Evolutionary conservation across 2,888 invertebrate species (phyloP), one percentile per base, ranked within the genome.

Genomic region (Alentia gelatinosa): DNA sequence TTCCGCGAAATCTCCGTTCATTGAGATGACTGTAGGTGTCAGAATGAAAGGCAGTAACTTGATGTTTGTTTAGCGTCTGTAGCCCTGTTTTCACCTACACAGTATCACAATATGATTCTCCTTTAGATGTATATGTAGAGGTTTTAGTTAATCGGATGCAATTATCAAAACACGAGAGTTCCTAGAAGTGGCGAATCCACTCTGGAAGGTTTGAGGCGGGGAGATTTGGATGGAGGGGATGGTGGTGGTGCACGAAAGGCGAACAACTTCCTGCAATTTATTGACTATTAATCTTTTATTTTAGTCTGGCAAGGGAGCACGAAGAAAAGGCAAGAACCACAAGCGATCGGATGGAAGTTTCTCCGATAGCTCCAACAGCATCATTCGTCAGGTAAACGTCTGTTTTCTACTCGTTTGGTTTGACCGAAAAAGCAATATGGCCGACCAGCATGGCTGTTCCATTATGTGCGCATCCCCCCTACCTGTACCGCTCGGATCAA

Each of bases 351-450:
- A 95, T 92, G 95, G 95, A 88, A 95, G 95, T 92, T 95, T 95
- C 84, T 95, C 95, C 47, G 95, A 95, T 93, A 95, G 95, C 93
- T 95, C 95, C 35, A 95, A 95, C 92, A 95, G 95, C 92, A 94
- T 95, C 91, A 93, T 95, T 35, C 92, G 95, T 92, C 95, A 95
- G 94, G 95, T 95, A 92, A 92, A 92, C 35, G 7, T 23, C 39
- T 12, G 75, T 50, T 74, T 90, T 50, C 35, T 7, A 42, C 35
- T 15, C 40, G 23, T 79, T 9, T 47, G 26, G 42, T 68, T 30
- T 68, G 26, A 42, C 47, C 75, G 35, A 39, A 84, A 84, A 90
- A 63, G 33, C 90, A 90, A 90, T 35, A 79, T 91, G 91, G 79
- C 83, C 74, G 79, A 40, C 83, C 35, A 12, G 19, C 56, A 15